These are phyloP conservation scores for Condylura cristata DNA, from an alignment of 2,113 vertebrate genomes.

Conservation along the genomic window DNA sequence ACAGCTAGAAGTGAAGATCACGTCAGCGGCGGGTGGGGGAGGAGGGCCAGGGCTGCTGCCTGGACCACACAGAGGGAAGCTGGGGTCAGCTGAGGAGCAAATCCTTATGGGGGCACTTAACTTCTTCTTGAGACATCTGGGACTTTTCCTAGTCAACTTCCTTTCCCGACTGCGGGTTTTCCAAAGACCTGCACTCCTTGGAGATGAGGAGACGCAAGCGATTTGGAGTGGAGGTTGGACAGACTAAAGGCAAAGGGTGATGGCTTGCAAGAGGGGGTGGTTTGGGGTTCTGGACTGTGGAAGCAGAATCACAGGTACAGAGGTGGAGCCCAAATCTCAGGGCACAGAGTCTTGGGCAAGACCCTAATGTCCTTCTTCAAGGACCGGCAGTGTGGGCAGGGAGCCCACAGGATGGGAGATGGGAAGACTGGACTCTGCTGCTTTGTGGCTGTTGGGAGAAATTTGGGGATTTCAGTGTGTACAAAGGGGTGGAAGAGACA, in stretches of 20 bases:
- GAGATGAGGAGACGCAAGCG: neutral
- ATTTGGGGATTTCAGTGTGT: neutral
- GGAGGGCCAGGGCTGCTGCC: no score
- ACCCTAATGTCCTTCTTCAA: neutral
- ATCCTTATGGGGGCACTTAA: no score
- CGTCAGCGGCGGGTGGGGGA: no score
- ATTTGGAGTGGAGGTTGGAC: neutral
- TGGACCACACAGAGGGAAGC: neutral
- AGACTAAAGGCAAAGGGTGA: neutral
- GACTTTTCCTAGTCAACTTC: neutral
- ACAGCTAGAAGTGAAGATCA: neutral
- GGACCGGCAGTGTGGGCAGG: neutral
- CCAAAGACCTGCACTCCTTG: neutral
- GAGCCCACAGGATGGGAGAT: no score
- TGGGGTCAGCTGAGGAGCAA: no score
- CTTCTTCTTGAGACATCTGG: neutral
- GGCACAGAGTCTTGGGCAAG: neutral
- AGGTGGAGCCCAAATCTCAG: neutral
- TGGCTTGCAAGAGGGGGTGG: no score
- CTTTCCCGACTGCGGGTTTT: neutral
- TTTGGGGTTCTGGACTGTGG: neutral
- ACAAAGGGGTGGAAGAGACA: neutral
- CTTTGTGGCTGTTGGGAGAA: neutral
- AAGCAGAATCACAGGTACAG: neutral
- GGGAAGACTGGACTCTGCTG: neutral